Conservation (phyloP, 2,113 vertebrate genomes). For the Trematocara stigmaticum region DNA sequence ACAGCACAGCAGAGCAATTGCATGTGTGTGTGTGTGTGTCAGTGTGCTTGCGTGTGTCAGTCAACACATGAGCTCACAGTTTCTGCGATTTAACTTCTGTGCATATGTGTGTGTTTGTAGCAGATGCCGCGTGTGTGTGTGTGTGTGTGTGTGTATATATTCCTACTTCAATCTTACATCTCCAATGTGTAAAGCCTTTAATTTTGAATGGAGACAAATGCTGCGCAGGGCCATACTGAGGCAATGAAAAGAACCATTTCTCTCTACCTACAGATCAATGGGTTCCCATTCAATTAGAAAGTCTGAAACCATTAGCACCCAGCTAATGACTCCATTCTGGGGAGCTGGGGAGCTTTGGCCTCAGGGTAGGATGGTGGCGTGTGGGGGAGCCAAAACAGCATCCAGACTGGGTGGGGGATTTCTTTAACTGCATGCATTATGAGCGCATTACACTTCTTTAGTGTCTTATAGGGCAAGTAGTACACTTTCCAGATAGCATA, state of each 20-base stretch:
- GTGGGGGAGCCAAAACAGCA: slow-evolving; percentile 52
- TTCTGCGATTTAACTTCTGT: not conserved
- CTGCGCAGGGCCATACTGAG: slow-evolving; percentile 86
- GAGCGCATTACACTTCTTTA: slow-evolving; percentile 62
- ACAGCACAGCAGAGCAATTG: not conserved
- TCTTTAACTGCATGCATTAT: slow-evolving; percentile 70
- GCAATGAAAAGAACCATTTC: slow-evolving; percentile 97
- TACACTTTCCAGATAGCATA: slow-evolving; percentile 48
- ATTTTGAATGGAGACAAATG: slow-evolving; percentile 94
- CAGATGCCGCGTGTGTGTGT: slow-evolving; percentile 45
- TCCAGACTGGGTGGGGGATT: slow-evolving; percentile 50
- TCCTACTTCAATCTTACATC: slow-evolving; percentile 62
- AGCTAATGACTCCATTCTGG: slow-evolving; percentile 74
- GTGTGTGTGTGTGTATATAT: slow-evolving; percentile 72
- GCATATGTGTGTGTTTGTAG: not conserved
- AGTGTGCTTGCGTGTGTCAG: not conserved
- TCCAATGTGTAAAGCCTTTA: slow-evolving; percentile 35
- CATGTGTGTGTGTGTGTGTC: not conserved
- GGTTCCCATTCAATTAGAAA: slow-evolving; percentile 98
- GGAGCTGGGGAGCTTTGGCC: slow-evolving; percentile 62
- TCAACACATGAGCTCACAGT: not conserved
- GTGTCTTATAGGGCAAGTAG: slow-evolving; percentile 49
- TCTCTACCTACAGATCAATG: slow-evolving; percentile 98
- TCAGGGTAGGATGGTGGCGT: slow-evolving; percentile 46
- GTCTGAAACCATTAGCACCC: slow-evolving; percentile 94